Evolutionary conservation across 92 coral and sea anemone genomes (phyloP).

Genomic region (Montipora capitata): DNA sequence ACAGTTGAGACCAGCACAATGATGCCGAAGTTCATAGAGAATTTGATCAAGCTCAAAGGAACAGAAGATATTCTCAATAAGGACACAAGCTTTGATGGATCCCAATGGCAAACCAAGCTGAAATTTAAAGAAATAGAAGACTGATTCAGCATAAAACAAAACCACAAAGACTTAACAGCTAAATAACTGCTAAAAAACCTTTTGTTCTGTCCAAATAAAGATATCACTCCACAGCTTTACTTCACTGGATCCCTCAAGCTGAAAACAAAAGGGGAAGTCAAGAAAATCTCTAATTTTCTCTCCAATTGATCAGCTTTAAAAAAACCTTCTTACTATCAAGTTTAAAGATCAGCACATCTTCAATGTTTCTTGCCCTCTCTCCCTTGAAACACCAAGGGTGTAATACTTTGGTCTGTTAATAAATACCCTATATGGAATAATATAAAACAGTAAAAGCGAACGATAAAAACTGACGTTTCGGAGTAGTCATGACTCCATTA

Average conservation of each 20-base stretch:
- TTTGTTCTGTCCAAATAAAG: constrained; percentile 82
- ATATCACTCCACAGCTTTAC: constrained; percentile 88
- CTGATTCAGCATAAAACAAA: neutral
- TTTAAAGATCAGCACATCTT: too few species aligned
- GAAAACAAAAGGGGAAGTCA: neutral
- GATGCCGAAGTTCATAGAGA: constrained; percentile 81
- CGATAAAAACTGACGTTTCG: too few species aligned
- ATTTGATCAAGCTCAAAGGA: constrained; percentile 89
- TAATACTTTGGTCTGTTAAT: too few species aligned
- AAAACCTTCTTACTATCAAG: too few species aligned
- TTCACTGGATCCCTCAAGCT: constrained; percentile 87
- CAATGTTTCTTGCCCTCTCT: too few species aligned
- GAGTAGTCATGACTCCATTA: too few species aligned
- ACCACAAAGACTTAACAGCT: neutral
- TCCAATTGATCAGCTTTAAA: too few species aligned
- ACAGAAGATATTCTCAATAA: constrained; percentile 81
- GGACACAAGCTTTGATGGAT: constrained; percentile 85
- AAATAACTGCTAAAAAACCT: constrained; percentile 10
- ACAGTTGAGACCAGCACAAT: constrained; percentile 89
- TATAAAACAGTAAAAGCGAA: too few species aligned
- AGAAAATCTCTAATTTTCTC: neutral
- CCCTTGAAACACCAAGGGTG: too few species aligned
- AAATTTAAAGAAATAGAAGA: neutral
- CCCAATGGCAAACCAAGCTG: constrained; percentile 88
- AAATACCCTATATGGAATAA: too few species aligned